Conservation (phyloP, 1,140 invertebrate species). For the Colletes latitarsis region DNA sequence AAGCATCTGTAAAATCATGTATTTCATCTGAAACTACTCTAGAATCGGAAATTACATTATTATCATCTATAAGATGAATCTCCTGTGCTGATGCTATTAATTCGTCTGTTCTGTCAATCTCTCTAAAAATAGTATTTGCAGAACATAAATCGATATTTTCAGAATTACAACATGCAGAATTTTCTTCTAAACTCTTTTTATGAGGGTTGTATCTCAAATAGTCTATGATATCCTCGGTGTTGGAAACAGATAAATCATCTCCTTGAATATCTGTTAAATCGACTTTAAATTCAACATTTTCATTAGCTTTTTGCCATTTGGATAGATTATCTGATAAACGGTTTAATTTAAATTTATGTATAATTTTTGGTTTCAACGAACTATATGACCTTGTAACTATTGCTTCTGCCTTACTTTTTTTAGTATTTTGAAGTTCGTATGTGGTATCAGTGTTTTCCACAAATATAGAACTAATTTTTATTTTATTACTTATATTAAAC, state of each 20-base stretch:
- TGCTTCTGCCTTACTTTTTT: slow-evolving; percentile 11
- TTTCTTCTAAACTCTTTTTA: not conserved
- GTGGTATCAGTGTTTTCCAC: not conserved
- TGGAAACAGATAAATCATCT: slow-evolving; percentile 31
- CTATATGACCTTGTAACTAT: not conserved
- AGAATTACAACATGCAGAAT: not conserved
- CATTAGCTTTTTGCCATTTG: slow-evolving; percentile 62
- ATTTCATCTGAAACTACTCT: not conserved
- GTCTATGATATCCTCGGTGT: slow-evolving; percentile 42
- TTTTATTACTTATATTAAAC: slow-evolving; percentile 14
- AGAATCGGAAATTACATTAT: not conserved
- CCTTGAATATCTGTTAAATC: slow-evolving; percentile 56
- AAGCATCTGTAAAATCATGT: not conserved
- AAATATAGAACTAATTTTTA: slow-evolving; percentile 38
- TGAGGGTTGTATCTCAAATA: slow-evolving; percentile 40
- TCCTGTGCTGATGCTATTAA: not conserved
- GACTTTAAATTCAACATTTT: slow-evolving; percentile 54
- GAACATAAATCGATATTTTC: not conserved
- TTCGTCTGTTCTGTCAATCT: not conserved
- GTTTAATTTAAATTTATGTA: slow-evolving; percentile 52
- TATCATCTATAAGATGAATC: not conserved
- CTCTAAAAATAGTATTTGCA: not conserved
- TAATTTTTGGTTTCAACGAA: slow-evolving; percentile 3
- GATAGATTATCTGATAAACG: slow-evolving; percentile 35
- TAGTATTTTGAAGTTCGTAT: not conserved